These are phyloP conservation scores for Melanerpes formicivorus DNA, from an alignment of 2,113 vertebrate species.

Conservation along the genomic window DNA sequence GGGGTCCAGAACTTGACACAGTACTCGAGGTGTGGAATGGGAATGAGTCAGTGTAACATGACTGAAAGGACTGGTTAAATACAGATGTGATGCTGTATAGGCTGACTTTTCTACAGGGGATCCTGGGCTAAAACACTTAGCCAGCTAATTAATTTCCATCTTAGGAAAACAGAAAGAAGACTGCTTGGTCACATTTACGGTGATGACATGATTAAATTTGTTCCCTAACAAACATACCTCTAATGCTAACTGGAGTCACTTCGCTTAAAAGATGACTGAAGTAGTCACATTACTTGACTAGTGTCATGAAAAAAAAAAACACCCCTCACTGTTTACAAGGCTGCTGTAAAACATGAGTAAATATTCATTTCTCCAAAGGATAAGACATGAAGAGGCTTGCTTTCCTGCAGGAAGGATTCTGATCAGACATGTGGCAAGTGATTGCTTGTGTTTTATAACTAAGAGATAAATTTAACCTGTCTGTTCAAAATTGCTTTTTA, in stretches of 20 bases:
- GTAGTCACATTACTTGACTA: neutral
- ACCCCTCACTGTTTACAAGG: neutral
- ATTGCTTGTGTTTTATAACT: neutral
- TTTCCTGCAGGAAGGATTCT: neutral
- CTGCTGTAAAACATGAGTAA: neutral
- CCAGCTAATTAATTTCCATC: neutral
- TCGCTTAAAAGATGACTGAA: neutral
- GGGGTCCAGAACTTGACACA: too few species aligned
- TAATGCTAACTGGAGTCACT: neutral
- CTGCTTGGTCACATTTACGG: neutral
- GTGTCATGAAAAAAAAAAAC: neutral
- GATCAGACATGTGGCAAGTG: neutral
- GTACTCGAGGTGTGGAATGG: neutral
- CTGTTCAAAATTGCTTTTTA: conserved; percentile 47
- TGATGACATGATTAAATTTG: neutral
- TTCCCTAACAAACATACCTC: neutral
- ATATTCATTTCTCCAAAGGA: neutral
- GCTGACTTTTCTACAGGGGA: neutral
- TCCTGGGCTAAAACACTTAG: neutral
- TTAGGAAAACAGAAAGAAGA: neutral
- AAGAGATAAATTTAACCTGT: conserved; percentile 27
- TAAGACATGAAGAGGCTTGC: neutral
- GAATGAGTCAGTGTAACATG: neutral
- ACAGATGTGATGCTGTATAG: neutral
- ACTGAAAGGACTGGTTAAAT: neutral